Base-by-base conservation (phyloP, 1,140 invertebrate genomes). In the Carposina sasakii region DNA sequence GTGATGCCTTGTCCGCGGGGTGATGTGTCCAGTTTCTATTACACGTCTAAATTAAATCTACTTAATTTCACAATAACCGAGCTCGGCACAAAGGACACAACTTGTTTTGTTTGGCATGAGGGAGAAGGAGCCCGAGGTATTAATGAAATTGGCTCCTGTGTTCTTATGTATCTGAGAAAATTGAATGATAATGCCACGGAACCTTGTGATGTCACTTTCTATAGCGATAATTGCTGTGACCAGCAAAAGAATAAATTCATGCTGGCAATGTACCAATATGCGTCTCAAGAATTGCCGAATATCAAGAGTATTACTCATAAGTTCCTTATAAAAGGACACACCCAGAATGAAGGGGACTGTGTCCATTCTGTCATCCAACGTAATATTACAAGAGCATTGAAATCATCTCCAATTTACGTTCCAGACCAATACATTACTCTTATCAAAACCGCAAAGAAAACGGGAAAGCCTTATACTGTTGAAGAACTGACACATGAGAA, bases 211-310 rank as follows among this genome's bases (percentile, higher is more conserved):
- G 52, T 72, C 1, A 45, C 77, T 40, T 76, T 79, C 60, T 76
- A 67, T 52, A 63, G 55, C 34, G 76, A 81, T 26, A 78, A 81
- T 43, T 81, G 68, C 39, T 63, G 60, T 30, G 72, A 64, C 2
- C 75, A 81, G 43, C 67, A 81, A 39, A 79, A 78, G 58, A 77
- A 81, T 47, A 77, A 75, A 43, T 79, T 55, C 53, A 57, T 77
- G 50, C 15, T 63, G 26, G 34, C 50, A 20, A 57, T 65, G 52
- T 76, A 73, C 53, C 52, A 65, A 49, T 66, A 61, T 24, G 50
- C 63, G 19, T n/a, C 19, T 16, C 36, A 54, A 54, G 42, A 52
- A 51, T 47, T 36, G 1, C 9, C 30, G 44, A 23, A 60, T 57
- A 34, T 44, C 57, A 44, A 65, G 65, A 30, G 36, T 68, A 17